Conservation (phyloP, 2,113 vertebrate species). For the Pterocles burchelli region DNA sequence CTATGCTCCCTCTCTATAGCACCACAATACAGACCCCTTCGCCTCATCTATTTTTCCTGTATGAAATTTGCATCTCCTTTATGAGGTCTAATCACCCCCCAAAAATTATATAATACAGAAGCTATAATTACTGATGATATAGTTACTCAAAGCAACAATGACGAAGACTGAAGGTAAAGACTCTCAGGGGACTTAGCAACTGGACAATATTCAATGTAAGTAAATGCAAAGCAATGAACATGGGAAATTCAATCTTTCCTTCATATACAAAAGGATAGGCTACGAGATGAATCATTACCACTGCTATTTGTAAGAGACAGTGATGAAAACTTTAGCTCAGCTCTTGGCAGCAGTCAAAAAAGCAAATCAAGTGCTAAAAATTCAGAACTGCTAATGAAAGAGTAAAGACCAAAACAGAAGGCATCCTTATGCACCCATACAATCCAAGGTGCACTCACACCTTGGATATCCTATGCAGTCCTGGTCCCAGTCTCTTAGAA, state of each 20-base stretch:
- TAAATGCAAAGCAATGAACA: neutral
- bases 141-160: neutral
- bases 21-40: neutral
- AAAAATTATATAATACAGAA: neutral
- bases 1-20: neutral
- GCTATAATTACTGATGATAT: neutral
- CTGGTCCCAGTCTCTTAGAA: neutral
- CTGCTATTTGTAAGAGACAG: neutral
- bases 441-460: neutral
- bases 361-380: neutral
- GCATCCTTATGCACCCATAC: neutral
- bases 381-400: neutral
- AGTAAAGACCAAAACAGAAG: conserved; percentile 10
- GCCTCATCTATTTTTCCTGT: neutral
- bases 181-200: neutral
- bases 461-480: neutral
- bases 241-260: neutral
- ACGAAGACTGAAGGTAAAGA: neutral
- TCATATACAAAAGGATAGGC: neutral
- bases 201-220: neutral
- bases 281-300: neutral
- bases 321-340: neutral
- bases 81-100: neutral
- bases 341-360: neutral
- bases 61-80: neutral